phyloP scores from a whole-genome alignment of 2,797 vertebrate genomes.

The Gambelia wislizenii region DNA sequence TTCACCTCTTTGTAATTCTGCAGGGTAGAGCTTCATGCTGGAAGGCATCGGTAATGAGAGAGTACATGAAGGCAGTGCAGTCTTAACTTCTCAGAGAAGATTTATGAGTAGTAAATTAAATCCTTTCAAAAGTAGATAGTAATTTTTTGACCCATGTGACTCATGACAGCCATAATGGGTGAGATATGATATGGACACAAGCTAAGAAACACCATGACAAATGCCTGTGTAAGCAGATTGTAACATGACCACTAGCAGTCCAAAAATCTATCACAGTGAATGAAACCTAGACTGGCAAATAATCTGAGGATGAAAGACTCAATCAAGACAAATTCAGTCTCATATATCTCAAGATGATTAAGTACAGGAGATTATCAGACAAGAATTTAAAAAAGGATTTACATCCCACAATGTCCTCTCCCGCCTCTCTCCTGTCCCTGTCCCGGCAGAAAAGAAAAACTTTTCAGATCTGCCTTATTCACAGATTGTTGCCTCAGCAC shows the following conservation, averaged over 20 bases:
- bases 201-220: slow-evolving; percentile 14
- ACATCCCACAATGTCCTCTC: too few species aligned
- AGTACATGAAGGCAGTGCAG: not conserved
- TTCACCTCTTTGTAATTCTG: slow-evolving; percentile 7
- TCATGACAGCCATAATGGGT: slow-evolving; percentile 20
- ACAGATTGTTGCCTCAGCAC: too few species aligned
- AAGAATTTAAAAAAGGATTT: too few species aligned
- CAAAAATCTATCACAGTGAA: slow-evolving; percentile 1
- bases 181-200: slow-evolving; percentile 5
- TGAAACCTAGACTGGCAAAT: not conserved
- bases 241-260: not conserved
- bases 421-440: too few species aligned
- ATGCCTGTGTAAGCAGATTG: not conserved
- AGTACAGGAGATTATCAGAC: too few species aligned
- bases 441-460: too few species aligned
- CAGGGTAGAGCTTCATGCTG: not conserved
- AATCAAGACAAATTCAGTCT: too few species aligned
- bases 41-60: slow-evolving; percentile 12
- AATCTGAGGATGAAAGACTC: not conserved
- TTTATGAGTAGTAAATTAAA: slow-evolving; percentile 24
- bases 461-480: too few species aligned
- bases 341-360: too few species aligned
- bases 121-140: slow-evolving; percentile 8
- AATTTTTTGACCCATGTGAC: slow-evolving; percentile 22
- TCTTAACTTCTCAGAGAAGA: not conserved